Base-by-base conservation (phyloP, 2,113 vertebrate genomes). In the Callospermophilus lateralis region DNA sequence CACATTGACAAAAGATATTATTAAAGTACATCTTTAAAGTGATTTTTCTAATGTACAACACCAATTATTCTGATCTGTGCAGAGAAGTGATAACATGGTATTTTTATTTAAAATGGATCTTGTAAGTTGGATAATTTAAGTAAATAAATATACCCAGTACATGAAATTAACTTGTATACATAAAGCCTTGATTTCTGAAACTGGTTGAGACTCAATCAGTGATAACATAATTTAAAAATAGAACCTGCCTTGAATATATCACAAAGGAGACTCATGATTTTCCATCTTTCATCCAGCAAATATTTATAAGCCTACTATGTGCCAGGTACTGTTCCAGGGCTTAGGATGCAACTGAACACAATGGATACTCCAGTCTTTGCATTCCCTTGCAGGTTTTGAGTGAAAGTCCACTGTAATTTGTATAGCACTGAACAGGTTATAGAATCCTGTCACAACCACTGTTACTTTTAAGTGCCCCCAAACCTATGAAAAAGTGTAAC, bases 31-130 rank as follows among this genome's bases (percentile, higher is more conserved):
- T 61, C 84, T 98, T 98, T 95, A 93, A 90, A 81, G 84, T 95
- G 97, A 91, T 96, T 97, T 55, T 34, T 98, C 80, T 95, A 97
- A 96, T 53, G 72, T 95, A 34, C 70, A 95, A 93, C 51, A 51
- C 92, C 90, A 97, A 68, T 98, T 98, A 98, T 93, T 90, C 90
- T 94, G 94, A 95, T 95, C 72, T 97, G 89, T 95, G 81, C 90
- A 97, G 96, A 96, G 96, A 96, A 61, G 91, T 95, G 87, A 95
- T 98, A 97, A 96, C 92, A 97, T 95, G 85, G 68, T 98, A 97
- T 97, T 98, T 98, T 98, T 91, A 83, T 86, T 96, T 93, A 95
- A 92, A 81, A 87, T 48, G 87, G 3, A 97, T 97, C 76, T 95
- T 77, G 87, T 91, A 84, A 93, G 84, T 96, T 97, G 81, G 87